phyloP scores from a whole-genome alignment of 2,888 invertebrate species.

The Drosophila dives region DNA sequence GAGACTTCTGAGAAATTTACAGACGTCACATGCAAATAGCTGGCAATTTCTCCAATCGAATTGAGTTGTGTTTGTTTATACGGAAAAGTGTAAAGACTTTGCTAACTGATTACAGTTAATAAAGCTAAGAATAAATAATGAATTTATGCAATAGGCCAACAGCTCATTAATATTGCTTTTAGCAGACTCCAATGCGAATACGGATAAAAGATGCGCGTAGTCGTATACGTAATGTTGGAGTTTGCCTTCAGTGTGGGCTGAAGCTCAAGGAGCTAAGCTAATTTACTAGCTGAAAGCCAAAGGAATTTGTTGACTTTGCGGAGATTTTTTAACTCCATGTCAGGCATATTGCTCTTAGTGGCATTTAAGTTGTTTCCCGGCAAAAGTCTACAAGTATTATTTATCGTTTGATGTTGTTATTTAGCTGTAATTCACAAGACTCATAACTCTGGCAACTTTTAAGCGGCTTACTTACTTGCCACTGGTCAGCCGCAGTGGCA shows the following conservation, averaged over 20 bases:
- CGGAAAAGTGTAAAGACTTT: constrained; percentile 8
- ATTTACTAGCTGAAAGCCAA: constrained; percentile 31
- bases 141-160: constrained; percentile 51
- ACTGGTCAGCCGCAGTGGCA: constrained; percentile 23
- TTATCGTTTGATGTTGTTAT: constrained; percentile 51
- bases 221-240: constrained; percentile 1
- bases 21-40: not conserved
- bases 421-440: constrained; percentile 21
- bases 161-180: constrained; percentile 50
- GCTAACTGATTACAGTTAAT: constrained; percentile 29
- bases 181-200: constrained; percentile 20
- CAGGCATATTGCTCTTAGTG: constrained; percentile 15
- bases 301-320: constrained; percentile 39
- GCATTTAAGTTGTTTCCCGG: constrained; percentile 41
- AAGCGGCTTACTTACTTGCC: constrained; percentile 43
- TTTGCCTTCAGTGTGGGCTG: not conserved
- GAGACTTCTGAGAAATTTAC: not conserved
- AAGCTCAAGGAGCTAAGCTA: constrained; percentile 19
- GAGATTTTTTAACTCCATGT: constrained; percentile 5
- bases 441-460: constrained; percentile 31
- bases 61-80: constrained; percentile 21
- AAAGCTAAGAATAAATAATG: constrained; percentile 59
- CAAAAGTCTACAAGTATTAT: constrained; percentile 28
- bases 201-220: constrained; percentile 22
- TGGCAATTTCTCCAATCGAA: constrained; percentile 11